Base-by-base conservation (phyloP, 2,888 invertebrate genomes). In the Ecliptopera silaceata region DNA sequence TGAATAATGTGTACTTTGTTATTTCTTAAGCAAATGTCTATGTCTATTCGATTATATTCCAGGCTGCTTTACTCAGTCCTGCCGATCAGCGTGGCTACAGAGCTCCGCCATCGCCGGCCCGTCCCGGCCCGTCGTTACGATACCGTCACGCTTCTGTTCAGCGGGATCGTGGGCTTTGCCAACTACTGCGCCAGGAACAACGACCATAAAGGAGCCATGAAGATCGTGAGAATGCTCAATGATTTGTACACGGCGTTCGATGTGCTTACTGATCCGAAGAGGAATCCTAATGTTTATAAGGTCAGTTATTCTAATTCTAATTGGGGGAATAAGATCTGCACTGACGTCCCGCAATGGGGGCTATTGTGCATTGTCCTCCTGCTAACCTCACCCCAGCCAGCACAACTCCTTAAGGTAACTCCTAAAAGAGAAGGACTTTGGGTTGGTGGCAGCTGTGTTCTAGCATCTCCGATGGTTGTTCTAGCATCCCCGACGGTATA, bases 231-330 rank as follows among this genome's bases (percentile, higher is more conserved):
- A 83, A 96, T 98, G 94, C 93, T 98, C 45, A 98, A 98, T 83
- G 95, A 96, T 77, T 93, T 98, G 64, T 98, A 98, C 82, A 98
- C 97, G 0, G 96, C 97, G 3, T 98, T 98, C 75, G 98, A 98
- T 86, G 97, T 96, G 36, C 93, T 98, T 38, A 97, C 98, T 8
- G 98, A 98, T 85, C 97, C 97, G 4, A 96, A 96, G 78, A 94
- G 95, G 70, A 98, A 98, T 87, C 96, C 97, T 32, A 97, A 98
- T 81, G 97, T 98, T 48, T 98, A 98, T 80, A 98, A 98, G 95
- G 98, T 97, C 84, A 34, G 20, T n/a, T 39, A n/a, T n/a, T n/a
- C n/a, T n/a, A n/a, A n/a, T n/a, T n/a, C n/a, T n/a, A n/a, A n/a
- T n/a, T n/a, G n/a, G n/a, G n/a, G n/a, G n/a, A n/a, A n/a, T n/a